Conservation (phyloP, 2,888 invertebrate genomes). For the Ecliptopera silaceata region DNA sequence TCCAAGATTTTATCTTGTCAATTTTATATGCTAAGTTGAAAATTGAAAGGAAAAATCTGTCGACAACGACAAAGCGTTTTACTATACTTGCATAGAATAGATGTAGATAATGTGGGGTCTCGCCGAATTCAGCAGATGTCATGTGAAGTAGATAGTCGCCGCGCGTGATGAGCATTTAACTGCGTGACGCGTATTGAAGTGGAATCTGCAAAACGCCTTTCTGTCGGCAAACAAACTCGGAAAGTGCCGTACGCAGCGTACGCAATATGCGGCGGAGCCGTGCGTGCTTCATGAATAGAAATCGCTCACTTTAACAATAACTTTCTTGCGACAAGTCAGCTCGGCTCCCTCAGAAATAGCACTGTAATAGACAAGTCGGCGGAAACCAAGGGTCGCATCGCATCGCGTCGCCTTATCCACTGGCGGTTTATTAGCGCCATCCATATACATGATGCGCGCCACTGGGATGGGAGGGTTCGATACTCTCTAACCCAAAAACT, state of each 20-base stretch:
- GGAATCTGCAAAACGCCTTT: constrained; percentile 23
- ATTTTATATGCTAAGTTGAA: constrained; percentile 9
- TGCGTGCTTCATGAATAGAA: constrained; percentile 72
- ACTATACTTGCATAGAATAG: neutral
- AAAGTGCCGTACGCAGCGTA: constrained; percentile 30
- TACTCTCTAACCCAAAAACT: constrained; percentile 24
- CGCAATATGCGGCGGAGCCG: constrained; percentile 48
- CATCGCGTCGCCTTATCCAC: constrained; percentile 42
- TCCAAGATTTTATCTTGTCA: constrained; percentile 15
- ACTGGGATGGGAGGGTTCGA: constrained; percentile 27
- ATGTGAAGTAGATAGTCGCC: constrained; percentile 16
- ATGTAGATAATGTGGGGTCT: neutral
- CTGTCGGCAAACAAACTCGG: constrained; percentile 30
- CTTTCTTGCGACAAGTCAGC: constrained; percentile 49
- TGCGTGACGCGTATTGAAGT: constrained; percentile 29
- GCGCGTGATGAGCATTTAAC: constrained; percentile 21
- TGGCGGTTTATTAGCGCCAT: constrained; percentile 55
- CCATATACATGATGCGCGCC: constrained; percentile 51
- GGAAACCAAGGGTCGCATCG: constrained; percentile 34
- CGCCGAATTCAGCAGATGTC: constrained; percentile 22
- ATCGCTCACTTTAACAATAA: constrained; percentile 68
- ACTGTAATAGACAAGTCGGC: constrained; percentile 49
- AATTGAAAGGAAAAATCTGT: constrained; percentile 3
- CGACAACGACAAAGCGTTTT: neutral
- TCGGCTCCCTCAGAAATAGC: constrained; percentile 46